Conservation (phyloP, 1,140 invertebrate genomes). For the Drosophila ogumai region DNA sequence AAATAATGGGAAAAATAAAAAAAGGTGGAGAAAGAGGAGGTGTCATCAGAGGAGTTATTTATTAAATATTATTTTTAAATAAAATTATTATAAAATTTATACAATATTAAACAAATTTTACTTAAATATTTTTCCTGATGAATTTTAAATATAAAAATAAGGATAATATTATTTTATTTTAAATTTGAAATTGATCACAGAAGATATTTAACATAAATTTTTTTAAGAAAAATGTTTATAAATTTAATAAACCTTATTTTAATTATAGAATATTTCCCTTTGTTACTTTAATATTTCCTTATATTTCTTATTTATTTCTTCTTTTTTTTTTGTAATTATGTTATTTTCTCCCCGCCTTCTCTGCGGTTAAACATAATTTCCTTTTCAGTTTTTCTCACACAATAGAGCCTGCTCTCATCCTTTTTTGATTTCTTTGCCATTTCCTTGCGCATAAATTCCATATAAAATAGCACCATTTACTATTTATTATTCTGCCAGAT, state of each 20-base stretch:
- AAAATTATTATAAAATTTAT: not conserved
- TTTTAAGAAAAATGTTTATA: not conserved
- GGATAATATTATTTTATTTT: no score
- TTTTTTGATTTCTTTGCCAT: constrained; percentile 47
- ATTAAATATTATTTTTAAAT: not conserved
- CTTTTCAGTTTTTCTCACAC: constrained; percentile 14
- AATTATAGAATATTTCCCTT: not conserved
- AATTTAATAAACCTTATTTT: not conserved
- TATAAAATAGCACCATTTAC: constrained; percentile 73
- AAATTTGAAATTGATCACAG: not conserved
- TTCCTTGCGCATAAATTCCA: constrained; percentile 63
- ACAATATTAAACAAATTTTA: no score
- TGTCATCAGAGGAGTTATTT: not conserved
- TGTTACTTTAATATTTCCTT: not conserved
- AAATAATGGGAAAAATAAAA: not conserved
- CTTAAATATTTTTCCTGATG: no score
- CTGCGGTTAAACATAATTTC: constrained; percentile 5
- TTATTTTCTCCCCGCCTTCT: not conserved
- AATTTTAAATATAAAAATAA: no score
- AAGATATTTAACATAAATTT: not conserved
- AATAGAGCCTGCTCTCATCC: constrained; percentile 9
- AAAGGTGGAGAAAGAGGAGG: not conserved
- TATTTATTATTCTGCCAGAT: constrained; percentile 62
- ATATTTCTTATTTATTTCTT: no score
- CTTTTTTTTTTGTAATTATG: not conserved